phyloP scores from a whole-genome alignment of 1,140 invertebrate genomes.

The Lamellibrachia luymesi region DNA sequence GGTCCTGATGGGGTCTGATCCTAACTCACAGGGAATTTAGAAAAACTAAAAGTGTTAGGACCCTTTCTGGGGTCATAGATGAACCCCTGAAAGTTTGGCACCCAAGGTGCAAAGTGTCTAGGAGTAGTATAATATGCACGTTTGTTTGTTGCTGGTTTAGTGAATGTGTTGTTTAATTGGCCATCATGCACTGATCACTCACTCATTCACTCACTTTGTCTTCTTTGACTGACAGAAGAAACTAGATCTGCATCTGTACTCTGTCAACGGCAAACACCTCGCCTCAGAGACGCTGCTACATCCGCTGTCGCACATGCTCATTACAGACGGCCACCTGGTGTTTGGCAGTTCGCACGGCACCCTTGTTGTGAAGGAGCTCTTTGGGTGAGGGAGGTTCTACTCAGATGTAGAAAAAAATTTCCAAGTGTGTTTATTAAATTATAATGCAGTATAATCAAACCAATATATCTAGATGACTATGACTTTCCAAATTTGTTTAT shows the following conservation, averaged over 20 bases:
- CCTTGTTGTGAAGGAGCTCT: constrained; percentile 57
- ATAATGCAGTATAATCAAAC: no score
- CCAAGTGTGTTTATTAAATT: no score
- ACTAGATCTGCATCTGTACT: constrained; percentile 62
- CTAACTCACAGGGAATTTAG: background rate
- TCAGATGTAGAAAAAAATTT: no score
- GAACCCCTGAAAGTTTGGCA: no score
- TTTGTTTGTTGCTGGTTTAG: no score
- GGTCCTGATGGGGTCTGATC: no score
- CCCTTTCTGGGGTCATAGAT: no score
- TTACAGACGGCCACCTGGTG: constrained; percentile 47
- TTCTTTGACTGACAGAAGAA: constrained; percentile 38
- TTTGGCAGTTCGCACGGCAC: constrained; percentile 58
- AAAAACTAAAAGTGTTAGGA: no score
- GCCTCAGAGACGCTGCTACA: constrained; percentile 59
- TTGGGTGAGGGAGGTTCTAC: constrained; percentile 45
- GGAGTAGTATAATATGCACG: background rate
- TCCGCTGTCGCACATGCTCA: constrained; percentile 47
- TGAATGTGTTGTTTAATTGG: no score
- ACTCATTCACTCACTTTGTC: background rate
- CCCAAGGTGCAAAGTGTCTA: no score
- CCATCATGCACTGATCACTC: background rate
- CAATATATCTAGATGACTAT: no score
- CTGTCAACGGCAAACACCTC: constrained; percentile 64
- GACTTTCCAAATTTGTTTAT: no score